Evolutionary conservation across 1,140 invertebrate species (phyloP).

Genomic region (Fopius arisanus): DNA sequence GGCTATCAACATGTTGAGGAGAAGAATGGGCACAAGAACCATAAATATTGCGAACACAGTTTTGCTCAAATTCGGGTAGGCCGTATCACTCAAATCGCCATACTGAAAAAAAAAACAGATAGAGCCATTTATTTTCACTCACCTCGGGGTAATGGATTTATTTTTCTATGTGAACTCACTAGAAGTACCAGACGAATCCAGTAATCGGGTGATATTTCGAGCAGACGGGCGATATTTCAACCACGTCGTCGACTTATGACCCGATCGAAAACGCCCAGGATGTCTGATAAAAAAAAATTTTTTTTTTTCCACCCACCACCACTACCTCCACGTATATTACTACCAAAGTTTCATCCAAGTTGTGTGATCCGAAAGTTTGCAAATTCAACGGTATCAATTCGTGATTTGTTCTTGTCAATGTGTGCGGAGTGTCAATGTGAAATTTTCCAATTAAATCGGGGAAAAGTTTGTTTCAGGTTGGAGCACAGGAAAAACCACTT

Average conservation of each 20-base stretch:
- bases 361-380: not conserved
- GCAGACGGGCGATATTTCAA: conserved; percentile 39
- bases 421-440: not conserved
- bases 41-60: conserved; percentile 96
- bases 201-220: conserved; percentile 42
- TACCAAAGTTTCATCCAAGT: not conserved
- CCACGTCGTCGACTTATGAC: conserved; percentile 30
- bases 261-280: conserved; percentile 29
- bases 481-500: no score
- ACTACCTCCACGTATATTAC: not conserved
- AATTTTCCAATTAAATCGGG: not conserved
- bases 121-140: conserved; percentile 17
- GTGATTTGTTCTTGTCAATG: not conserved
- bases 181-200: conserved; percentile 4
- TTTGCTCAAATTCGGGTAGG: conserved; percentile 91
- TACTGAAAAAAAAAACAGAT: conserved; percentile 74
- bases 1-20: conserved; percentile 98
- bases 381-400: not conserved
- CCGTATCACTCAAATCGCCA: conserved; percentile 85
- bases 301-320: not conserved
- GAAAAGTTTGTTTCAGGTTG: not conserved
- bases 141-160: conserved; percentile 7
- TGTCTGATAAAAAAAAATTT: conserved; percentile 28
- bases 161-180: not conserved
- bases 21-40: conserved; percentile 94